These are phyloP conservation scores for Sylvia borin DNA, from an alignment of 2,797 vertebrate genomes.

Conservation along the genomic window DNA sequence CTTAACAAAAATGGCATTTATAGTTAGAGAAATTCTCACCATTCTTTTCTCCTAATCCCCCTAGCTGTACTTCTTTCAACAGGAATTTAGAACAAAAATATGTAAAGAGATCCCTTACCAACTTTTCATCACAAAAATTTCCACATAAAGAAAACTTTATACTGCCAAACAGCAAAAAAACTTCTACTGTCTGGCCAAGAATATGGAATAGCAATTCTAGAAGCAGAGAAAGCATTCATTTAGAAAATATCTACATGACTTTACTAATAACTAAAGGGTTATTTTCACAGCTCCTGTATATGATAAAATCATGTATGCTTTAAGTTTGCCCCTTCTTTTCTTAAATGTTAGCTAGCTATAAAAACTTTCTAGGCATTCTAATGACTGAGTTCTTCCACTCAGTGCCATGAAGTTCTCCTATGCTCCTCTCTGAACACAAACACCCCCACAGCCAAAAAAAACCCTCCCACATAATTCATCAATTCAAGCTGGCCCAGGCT, in stretches of 20 bases:
- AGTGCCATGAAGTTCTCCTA: neutral
- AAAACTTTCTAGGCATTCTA: neutral
- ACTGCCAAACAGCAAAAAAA: neutral
- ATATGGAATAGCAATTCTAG: neutral
- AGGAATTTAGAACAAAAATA: neutral
- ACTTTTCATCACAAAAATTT: neutral
- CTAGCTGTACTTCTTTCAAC: neutral
- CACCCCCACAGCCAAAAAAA: neutral
- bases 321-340: neutral
- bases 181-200: neutral
- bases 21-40: neutral
- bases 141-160: neutral
- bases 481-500: neutral
- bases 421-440: neutral
- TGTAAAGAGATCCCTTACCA: neutral
- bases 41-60: neutral
- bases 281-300: neutral
- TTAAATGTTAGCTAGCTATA: neutral
- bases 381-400: neutral
- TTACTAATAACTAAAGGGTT: neutral
- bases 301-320: neutral
- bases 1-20: neutral
- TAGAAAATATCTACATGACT: neutral
- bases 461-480: neutral
- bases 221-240: neutral